phyloP scores from a whole-genome alignment of 2,888 invertebrate species.

The Oscheius onirici region DNA sequence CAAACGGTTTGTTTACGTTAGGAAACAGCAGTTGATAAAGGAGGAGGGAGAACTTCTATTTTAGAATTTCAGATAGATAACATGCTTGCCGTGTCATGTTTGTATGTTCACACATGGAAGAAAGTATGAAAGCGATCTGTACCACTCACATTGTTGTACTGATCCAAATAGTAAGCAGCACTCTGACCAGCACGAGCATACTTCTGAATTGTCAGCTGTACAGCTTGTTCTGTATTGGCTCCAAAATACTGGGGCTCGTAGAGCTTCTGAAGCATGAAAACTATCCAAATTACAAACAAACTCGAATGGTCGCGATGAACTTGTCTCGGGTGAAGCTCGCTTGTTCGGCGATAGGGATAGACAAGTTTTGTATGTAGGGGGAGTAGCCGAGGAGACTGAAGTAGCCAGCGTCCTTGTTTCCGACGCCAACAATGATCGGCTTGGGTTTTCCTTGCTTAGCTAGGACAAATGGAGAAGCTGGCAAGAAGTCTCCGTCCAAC shows the following conservation, averaged over 20 bases:
- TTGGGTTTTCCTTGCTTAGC: neutral
- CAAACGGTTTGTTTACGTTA: no score
- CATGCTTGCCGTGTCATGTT: no score
- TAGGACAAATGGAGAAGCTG: constrained; percentile 17
- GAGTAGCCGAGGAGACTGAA: constrained; percentile 25
- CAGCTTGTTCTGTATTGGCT: constrained; percentile 20
- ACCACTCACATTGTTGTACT: neutral
- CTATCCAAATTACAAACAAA: no score
- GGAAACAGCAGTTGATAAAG: no score
- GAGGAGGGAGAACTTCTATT: no score
- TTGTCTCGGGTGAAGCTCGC: constrained; percentile 6
- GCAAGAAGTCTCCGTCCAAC: constrained; percentile 33
- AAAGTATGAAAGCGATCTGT: no score
- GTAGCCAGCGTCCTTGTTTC: constrained; percentile 32
- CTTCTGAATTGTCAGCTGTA: constrained; percentile 11
- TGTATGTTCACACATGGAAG: no score
- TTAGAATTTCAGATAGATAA: no score
- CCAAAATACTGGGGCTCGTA: constrained; percentile 18
- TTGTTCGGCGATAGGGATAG: constrained; percentile 12
- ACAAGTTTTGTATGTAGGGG: constrained; percentile 22
- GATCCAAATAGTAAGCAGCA: constrained; percentile 12
- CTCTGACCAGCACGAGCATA: constrained; percentile 10
- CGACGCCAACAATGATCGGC: constrained; percentile 27
- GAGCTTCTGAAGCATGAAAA: constrained; percentile 19
- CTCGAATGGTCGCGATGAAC: constrained; percentile 6